These are phyloP conservation scores for Prionailurus bengalensis DNA, from an alignment of 2,113 vertebrate species.

Conservation along the genomic window DNA sequence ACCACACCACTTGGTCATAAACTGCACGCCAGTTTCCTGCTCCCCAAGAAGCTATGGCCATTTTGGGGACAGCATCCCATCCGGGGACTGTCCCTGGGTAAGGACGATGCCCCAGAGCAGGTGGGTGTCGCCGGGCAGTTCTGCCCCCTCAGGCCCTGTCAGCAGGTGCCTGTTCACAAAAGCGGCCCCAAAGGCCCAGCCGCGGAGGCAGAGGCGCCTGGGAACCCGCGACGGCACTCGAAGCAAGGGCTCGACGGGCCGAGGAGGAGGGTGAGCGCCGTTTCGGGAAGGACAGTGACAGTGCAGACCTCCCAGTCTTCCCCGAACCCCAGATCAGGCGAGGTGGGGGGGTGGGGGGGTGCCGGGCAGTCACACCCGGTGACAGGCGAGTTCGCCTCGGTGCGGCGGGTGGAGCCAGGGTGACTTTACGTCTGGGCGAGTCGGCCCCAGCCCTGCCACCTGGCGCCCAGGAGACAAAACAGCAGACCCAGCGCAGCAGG, in stretches of 20 bases:
- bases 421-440: too few relatives aligned
- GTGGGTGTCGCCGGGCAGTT: neutral
- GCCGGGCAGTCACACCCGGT: neutral
- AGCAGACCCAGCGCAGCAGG: neutral
- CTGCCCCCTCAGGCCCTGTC: neutral
- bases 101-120: fast-evolving
- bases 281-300: neutral
- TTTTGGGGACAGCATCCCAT: neutral
- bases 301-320: neutral
- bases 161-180: neutral
- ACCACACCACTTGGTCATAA: neutral
- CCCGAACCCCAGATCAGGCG: neutral
- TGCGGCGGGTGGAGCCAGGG: neutral
- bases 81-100: neutral
- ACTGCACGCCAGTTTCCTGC: neutral
- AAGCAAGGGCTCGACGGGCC: too few relatives aligned
- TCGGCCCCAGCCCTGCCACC: neutral
- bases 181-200: neutral
- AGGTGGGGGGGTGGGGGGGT: neutral
- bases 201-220: fast-evolving
- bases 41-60: neutral
- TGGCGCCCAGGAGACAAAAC: neutral
- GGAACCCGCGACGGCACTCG: neutral
- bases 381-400: too few relatives aligned
- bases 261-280: neutral